Evolutionary conservation across 2,888 invertebrate genomes (phyloP), one percentile per base, ranked within the genome.

Genomic region (Eugnorisma glareosa): DNA sequence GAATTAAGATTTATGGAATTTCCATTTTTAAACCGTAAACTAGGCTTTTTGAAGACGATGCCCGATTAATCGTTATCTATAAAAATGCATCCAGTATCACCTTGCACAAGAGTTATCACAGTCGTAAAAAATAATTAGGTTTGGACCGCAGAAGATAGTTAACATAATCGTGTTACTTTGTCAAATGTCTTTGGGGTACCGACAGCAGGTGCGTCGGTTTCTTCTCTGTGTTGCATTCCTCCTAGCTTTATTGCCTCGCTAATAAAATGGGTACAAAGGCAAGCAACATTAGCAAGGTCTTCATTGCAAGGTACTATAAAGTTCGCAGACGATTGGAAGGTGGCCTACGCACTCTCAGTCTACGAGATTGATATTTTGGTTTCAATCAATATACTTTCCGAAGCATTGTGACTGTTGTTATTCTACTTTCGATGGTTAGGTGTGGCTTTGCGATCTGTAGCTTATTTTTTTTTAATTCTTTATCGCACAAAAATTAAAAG

Each of bases 261-360:
- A 67, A 82, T 85, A 75, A 70, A 85, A 67, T 85, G 67, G 67
- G 57, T 75, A 67, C 75, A 67, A 21, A 82, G 82, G 86, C 67
- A 67, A 82, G 76, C 82, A 76, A 85, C 75, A 82, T 81, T 82
- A 75, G 31, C 82, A 85, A 82, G 82, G 81, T 85, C 81, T 82
- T 59, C 45, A 61, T 13, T 67, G 69, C 86, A 82, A 85, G 86
- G 82, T 70, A 82, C 82, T 82, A 75, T 85, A 82, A 85, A 81
- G 85, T 81, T 81, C 81, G 81, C 67, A 81, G 54, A 63, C 85
- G 66, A 80, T 71, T 81, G 85, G 81, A 81, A 81, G 74, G 73
- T 81, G 85, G 85, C 81, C 81, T 85, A 74, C 82, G 64, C 81
- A 18, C 31, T 63, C 57, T 80, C n/a, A n/a, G n/a, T n/a, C 45